Evolutionary conservation across 2,888 invertebrate species (phyloP).

Genomic region (Lycophotia porphyrea): DNA sequence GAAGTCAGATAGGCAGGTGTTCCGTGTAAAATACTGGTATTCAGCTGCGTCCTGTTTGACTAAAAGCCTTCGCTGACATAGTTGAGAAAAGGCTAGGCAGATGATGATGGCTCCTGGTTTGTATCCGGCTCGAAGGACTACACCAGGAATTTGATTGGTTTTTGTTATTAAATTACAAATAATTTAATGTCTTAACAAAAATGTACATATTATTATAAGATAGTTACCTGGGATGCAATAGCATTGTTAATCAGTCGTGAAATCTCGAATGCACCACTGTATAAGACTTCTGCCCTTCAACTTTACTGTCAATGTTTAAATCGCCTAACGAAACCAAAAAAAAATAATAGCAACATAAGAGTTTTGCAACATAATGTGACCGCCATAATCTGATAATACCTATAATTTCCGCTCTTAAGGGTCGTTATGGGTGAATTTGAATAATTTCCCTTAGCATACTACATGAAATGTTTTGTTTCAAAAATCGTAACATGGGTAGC

Average conservation of each 20-base stretch:
- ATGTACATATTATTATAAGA: not conserved
- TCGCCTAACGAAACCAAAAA: constrained; percentile 45
- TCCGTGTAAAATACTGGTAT: not conserved
- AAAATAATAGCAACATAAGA: constrained; percentile 68
- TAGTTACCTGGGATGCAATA: not conserved
- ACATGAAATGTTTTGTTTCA: constrained; percentile 53
- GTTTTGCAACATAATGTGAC: constrained; percentile 66
- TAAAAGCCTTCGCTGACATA: not conserved
- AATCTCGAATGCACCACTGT: not conserved
- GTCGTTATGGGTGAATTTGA: constrained; percentile 63
- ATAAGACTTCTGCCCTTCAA: constrained; percentile 28
- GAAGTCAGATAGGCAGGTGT: not conserved
- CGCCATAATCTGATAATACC: constrained; percentile 79
- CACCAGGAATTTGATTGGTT: no score
- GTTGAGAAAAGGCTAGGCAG: not conserved
- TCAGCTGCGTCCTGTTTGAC: not conserved
- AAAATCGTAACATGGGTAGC: constrained; percentile 33
- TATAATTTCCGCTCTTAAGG: constrained; percentile 76
- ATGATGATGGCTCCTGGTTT: not conserved
- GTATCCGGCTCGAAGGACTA: constrained; percentile 25
- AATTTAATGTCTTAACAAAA: not conserved
- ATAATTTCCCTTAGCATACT: constrained; percentile 54
- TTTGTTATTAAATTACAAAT: not conserved
- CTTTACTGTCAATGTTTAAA: constrained; percentile 15
- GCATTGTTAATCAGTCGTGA: not conserved